phyloP scores from a whole-genome alignment of 2,113 vertebrate genomes.

The Epinephelus cyanopodus region DNA sequence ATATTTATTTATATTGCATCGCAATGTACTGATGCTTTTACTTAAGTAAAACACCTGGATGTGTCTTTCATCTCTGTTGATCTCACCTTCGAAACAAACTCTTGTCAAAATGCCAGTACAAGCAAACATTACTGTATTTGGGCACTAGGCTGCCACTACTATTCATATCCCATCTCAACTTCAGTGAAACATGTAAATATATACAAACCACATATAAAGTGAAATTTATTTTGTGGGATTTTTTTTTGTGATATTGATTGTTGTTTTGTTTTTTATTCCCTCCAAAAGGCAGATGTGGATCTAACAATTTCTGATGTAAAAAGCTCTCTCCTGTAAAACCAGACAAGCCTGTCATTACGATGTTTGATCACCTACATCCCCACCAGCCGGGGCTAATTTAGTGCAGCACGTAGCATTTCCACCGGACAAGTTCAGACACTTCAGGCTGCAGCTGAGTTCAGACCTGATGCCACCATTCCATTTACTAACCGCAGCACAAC shows the following conservation, averaged over 20 bases:
- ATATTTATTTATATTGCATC: too few relatives aligned
- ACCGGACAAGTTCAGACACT: slow-evolving; percentile 56
- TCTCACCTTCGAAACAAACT: neutral
- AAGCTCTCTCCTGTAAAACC: neutral
- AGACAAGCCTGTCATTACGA: neutral
- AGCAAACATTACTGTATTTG: neutral
- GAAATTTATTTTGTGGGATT: neutral
- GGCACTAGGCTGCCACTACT: neutral
- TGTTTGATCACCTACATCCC: slow-evolving; percentile 31
- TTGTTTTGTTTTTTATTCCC: neutral
- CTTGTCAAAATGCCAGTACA: neutral
- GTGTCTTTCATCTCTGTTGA: neutral
- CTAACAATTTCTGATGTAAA: too few relatives aligned
- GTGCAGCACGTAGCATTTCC: slow-evolving; percentile 47
- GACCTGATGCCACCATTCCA: slow-evolving; percentile 63
- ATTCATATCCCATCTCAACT: neutral
- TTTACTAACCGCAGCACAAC: slow-evolving; percentile 60
- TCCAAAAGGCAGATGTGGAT: neutral
- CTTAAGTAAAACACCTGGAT: too few relatives aligned
- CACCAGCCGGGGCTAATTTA: slow-evolving; percentile 27
- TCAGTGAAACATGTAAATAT: neutral
- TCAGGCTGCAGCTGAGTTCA: slow-evolving; percentile 32
- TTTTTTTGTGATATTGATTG: neutral
- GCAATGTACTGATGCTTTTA: too few relatives aligned
- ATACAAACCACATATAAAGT: neutral